Percentiles rank a stretch among this genome's conserved stretches.
Conservation (phyloP, 2,888 invertebrate genomes). For the Eustalomyia histrio region DNA sequence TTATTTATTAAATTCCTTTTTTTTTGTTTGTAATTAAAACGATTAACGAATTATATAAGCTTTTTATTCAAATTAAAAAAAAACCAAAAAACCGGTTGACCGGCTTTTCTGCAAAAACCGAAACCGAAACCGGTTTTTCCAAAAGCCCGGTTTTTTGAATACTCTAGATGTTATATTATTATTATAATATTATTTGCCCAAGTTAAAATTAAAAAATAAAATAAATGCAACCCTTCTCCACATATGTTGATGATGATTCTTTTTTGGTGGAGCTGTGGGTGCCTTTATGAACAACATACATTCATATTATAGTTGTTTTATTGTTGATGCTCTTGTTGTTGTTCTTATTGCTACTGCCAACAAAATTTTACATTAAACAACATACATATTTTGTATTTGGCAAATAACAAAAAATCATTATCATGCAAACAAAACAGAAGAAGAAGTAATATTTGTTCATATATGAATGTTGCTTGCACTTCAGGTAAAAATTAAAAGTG, state of each 20-base stretch:
- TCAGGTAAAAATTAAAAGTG: slow-evolving; percentile 39
- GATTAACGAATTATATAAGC: no score
- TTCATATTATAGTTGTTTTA: slow-evolving; percentile 55
- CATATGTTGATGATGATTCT: slow-evolving; percentile 44
- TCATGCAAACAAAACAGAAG: slow-evolving; percentile 54
- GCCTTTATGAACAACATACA: slow-evolving; percentile 50
- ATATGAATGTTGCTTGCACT: slow-evolving; percentile 16
- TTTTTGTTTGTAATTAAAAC: no score
- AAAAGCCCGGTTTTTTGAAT: no score
- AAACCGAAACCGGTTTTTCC: no score
- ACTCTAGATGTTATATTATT: no score
- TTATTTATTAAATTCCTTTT: no score
- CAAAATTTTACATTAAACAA: slow-evolving; percentile 58
- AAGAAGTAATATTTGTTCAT: slow-evolving; percentile 1
- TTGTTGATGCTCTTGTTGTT: slow-evolving; percentile 52
- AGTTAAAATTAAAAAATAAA: no score
- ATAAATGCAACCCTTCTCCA: no score
- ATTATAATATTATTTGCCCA: no score
- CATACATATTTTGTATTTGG: slow-evolving; percentile 36
- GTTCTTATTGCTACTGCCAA: slow-evolving; percentile 61
- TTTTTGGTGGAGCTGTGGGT: slow-evolving; percentile 59
- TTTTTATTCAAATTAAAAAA: no score
- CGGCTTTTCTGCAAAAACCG: no score
- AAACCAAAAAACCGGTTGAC: no score
- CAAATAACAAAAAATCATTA: slow-evolving; percentile 64